Percentiles rank a stretch among this genome's conserved stretches.
Conservation (phyloP, 2,113 vertebrate genomes). For the Piprites chloris region DNA sequence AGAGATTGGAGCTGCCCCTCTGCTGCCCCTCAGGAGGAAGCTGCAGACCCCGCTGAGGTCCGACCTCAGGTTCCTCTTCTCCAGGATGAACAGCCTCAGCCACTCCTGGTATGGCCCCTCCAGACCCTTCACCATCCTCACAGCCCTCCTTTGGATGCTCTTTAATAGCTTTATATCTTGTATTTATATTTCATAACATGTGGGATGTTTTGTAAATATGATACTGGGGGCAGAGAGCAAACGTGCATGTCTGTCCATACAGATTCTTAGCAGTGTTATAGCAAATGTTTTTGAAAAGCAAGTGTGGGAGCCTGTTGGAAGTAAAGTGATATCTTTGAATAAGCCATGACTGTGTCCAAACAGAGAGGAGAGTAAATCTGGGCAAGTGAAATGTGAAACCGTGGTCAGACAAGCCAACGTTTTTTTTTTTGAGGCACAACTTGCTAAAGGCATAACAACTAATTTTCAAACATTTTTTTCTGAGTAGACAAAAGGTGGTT, state of each 20-base stretch:
- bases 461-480: background rate
- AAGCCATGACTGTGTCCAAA: background rate
- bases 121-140: background rate
- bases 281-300: background rate
- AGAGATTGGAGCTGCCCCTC: no score
- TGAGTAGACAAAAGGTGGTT: background rate
- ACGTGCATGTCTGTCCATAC: background rate
- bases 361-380: background rate
- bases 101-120: fast-evolving
- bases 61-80: no score
- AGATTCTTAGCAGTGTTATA: background rate
- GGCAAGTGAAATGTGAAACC: conserved; percentile 5
- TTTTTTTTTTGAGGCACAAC: background rate
- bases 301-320: background rate
- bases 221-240: background rate
- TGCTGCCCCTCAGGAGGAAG: no score
- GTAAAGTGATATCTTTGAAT: conserved; percentile 30
- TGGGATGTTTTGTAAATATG: background rate
- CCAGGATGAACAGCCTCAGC: no score
- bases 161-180: background rate
- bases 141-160: background rate
- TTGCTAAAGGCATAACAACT: background rate
- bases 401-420: background rate
- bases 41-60: no score
- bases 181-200: background rate